Percentiles rank a stretch among this genome's conserved stretches.
Conservation (phyloP, 2,888 invertebrate genomes). For the Conchocele bisecta region DNA sequence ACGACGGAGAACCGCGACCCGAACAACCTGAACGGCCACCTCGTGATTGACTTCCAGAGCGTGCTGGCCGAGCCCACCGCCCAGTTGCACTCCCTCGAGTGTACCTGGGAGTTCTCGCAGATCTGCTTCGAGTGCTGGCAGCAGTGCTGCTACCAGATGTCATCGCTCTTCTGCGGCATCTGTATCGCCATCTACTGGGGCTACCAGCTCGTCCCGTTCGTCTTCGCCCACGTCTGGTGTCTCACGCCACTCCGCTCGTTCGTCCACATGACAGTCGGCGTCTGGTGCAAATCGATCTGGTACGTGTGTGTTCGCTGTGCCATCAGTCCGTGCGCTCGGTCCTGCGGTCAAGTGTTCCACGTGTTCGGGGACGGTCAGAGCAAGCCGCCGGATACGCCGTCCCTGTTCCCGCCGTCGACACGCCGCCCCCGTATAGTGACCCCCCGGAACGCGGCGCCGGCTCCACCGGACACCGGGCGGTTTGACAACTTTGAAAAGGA, state of each 20-base stretch:
- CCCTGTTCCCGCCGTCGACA: constrained; percentile 21
- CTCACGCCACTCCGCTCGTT: constrained; percentile 26
- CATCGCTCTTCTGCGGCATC: constrained; percentile 29
- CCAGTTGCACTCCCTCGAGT: constrained; percentile 24
- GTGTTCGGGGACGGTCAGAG: constrained; percentile 31
- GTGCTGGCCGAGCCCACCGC: constrained; percentile 38
- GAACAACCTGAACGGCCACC: constrained; percentile 39
- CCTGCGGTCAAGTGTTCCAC: constrained; percentile 25
- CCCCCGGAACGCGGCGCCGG: constrained; percentile 5
- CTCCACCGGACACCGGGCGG: neutral
- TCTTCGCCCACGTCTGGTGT: constrained; percentile 43
- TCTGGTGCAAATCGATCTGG: constrained; percentile 35
- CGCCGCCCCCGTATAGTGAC: neutral
- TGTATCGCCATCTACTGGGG: constrained; percentile 51
- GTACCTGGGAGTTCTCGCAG: constrained; percentile 49
- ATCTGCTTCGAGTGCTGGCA: constrained; percentile 28
- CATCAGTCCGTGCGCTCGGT: constrained; percentile 21
- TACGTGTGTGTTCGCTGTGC: constrained; percentile 16
- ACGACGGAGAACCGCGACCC: constrained; percentile 52
- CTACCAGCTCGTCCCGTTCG: constrained; percentile 33
- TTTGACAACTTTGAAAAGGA: constrained; percentile 42
- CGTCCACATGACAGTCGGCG: constrained; percentile 19
- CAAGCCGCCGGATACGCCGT: constrained; percentile 25
- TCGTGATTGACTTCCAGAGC: constrained; percentile 29
- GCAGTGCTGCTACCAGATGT: constrained; percentile 23